These are phyloP conservation scores for Epistrophe eligans DNA, from an alignment of 2,888 invertebrate genomes.

Conservation along the genomic window DNA sequence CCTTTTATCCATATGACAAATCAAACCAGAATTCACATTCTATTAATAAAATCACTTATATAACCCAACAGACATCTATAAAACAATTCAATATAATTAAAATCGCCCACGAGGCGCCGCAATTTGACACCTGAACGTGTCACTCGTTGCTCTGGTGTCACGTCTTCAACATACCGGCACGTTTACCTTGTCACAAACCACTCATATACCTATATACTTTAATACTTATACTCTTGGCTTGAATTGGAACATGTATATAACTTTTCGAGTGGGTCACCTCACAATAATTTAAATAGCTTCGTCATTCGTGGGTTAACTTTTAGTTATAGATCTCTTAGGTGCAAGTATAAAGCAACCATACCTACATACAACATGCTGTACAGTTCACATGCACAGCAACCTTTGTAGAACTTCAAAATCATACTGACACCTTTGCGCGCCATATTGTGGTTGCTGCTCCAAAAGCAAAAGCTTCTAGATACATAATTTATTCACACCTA, in stretches of 20 bases:
- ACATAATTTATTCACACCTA: slow-evolving; percentile 36
- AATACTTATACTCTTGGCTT: slow-evolving; percentile 36
- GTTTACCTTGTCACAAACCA: slow-evolving; percentile 47
- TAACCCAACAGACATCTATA: slow-evolving; percentile 20
- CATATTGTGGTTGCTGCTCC: background rate
- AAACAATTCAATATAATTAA: slow-evolving; percentile 18
- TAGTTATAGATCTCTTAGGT: background rate
- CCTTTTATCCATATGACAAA: slow-evolving; percentile 32
- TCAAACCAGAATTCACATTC: slow-evolving; percentile 50
- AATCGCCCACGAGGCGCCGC: slow-evolving; percentile 56
- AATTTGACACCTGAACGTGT: slow-evolving; percentile 62
- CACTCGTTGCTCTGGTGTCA: slow-evolving; percentile 49
- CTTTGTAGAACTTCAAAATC: slow-evolving; percentile 50
- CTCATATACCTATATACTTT: too few species aligned
- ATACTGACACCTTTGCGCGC: background rate
- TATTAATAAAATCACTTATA: slow-evolving; percentile 62
- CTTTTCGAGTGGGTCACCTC: slow-evolving; percentile 60
- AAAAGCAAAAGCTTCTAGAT: slow-evolving; percentile 20
- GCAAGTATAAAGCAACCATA: background rate
- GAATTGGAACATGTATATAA: slow-evolving; percentile 40
- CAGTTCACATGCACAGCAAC: background rate
- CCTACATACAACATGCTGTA: background rate
- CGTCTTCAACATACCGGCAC: slow-evolving; percentile 69
- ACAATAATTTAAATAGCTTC: background rate
- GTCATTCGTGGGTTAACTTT: slow-evolving; percentile 8